Evolutionary conservation across 2,797 vertebrate genomes (phyloP).

Genomic region (Sebastes nivosus): DNA sequence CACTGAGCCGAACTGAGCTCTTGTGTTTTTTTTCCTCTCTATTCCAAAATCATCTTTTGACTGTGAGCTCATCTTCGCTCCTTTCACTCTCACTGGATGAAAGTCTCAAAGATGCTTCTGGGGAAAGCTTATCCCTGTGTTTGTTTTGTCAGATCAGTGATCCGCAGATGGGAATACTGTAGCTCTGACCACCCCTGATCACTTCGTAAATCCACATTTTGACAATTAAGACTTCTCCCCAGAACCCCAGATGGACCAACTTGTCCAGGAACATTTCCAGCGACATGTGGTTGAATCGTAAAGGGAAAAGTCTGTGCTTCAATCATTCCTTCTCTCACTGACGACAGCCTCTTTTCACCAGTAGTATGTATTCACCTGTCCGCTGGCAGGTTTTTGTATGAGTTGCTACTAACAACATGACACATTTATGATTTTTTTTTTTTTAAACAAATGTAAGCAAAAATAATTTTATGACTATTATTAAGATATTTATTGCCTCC

Average conservation of each 20-base stretch:
- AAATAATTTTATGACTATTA: slow-evolving; percentile 90
- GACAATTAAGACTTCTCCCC: slow-evolving; percentile 39
- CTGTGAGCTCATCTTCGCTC: slow-evolving; percentile 18
- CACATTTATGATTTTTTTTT: slow-evolving; percentile 81
- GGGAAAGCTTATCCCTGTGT: background rate
- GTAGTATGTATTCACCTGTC: slow-evolving; percentile 76
- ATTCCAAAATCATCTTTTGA: slow-evolving; percentile 14
- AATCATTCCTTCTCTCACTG: slow-evolving; percentile 36
- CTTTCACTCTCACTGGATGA: slow-evolving; percentile 36
- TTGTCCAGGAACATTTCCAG: slow-evolving; percentile 17
- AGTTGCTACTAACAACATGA: slow-evolving; percentile 87
- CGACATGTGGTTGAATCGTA: slow-evolving; percentile 3
- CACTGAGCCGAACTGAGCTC: slow-evolving; percentile 20
- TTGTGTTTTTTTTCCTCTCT: background rate
- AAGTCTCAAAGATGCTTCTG: slow-evolving; percentile 39
- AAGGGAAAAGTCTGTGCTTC: slow-evolving; percentile 43
- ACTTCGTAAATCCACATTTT: slow-evolving; percentile 19
- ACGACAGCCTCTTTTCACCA: slow-evolving; percentile 54
- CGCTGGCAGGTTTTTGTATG: slow-evolving; percentile 73
- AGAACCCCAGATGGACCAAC: slow-evolving; percentile 14
- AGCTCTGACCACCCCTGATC: slow-evolving; percentile 12
- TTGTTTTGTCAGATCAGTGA: slow-evolving; percentile 13
- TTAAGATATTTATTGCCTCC: slow-evolving; percentile 91
- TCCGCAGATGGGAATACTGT: slow-evolving; percentile 23
- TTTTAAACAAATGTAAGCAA: slow-evolving; percentile 85